Conservation (phyloP, 2,113 vertebrate genomes). For the Origma solitaria region DNA sequence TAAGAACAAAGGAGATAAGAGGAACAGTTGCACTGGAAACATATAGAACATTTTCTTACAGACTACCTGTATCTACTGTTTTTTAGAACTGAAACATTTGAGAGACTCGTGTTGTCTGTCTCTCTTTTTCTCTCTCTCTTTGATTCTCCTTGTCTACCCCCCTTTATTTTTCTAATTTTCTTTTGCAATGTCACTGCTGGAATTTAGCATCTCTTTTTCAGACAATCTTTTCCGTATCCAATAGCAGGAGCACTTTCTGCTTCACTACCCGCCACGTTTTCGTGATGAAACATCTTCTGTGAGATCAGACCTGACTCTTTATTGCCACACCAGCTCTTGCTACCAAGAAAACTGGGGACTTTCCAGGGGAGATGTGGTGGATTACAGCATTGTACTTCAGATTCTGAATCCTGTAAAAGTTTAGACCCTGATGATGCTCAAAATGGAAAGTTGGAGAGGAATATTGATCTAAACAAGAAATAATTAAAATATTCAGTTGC, state of each 20-base stretch:
- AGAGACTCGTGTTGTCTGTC: neutral
- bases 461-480: neutral
- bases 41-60: neutral
- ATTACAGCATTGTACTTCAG: neutral
- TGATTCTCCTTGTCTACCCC: neutral
- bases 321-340: neutral
- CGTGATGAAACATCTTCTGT: neutral
- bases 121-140: neutral
- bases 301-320: neutral
- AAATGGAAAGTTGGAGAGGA: neutral
- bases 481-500: neutral
- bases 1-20: neutral
- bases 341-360: neutral
- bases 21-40: neutral
- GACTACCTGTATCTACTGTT: neutral
- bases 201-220: neutral
- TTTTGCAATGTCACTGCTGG: neutral
- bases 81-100: neutral
- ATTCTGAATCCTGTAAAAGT: neutral
- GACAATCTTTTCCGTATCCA: neutral
- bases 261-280: fast-evolving
- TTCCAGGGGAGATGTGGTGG: neutral
- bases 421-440: neutral
- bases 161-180: neutral
- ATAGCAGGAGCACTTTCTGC: neutral